Evolutionary conservation across 2,888 invertebrate genomes (phyloP), one percentile per base, ranked within the genome.

Genomic region (Parapristionchus giblindavisi): DNA sequence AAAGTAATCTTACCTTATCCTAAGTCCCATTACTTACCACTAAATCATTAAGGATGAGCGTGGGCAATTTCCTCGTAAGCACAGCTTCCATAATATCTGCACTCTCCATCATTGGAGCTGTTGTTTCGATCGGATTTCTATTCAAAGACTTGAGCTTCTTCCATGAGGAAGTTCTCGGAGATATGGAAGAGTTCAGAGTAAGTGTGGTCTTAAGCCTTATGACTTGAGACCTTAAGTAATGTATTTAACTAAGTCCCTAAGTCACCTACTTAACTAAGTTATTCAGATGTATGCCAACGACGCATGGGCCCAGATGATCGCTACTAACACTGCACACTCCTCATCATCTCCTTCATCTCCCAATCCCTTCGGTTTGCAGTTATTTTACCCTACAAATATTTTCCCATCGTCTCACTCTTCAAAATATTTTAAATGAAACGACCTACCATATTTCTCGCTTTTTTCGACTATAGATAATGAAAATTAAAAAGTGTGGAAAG

Each of bases 131-230:
- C 52, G 68, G 68, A 51, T 40, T 56, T 32, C 40, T 58, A 40
- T 71, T 71, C 71, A 36, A 29, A 29, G 71, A 71, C 40, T n/a
- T 71, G 40, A 29, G 32, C 40, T 27, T 56, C 11, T 71, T 71
- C 71, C 58, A 71, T 24, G 71, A 71, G 29, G 34, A 51, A 40
- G 40, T n/a, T 3, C 29, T 71, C 21, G 58, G 34, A 17, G 71
- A 71, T 40, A 71, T 71, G 71, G 71, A 56, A 38, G 54, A 71
- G 56, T 71, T 71, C 71, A 71, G 51, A 40, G 71, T 71, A 40
- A 65, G 63, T 43, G 52, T 27, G 1, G 36, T 68, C 34, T 8
- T n/a, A 14, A 4, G 5, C 11, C 6, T 54, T 24, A 54, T 17
- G n/a, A 24, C 5, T n/a, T 34, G 5, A 68, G 36, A 34, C 34